Conservation (phyloP, 2,113 vertebrate genomes). For the Myocastor coypus region DNA sequence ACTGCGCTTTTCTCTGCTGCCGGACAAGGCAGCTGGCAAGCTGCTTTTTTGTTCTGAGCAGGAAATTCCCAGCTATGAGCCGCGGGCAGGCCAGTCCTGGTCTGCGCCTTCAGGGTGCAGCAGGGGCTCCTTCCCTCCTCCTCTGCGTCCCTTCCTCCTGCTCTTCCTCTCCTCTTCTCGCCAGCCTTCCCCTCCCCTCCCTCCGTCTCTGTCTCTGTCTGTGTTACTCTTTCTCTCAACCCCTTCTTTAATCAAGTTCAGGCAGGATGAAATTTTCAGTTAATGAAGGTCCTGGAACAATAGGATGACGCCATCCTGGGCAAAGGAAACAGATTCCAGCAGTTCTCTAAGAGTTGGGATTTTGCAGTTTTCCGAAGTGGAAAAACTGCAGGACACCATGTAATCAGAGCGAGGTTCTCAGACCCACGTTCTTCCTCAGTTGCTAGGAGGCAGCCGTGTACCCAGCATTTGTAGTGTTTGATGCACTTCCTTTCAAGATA, state of each 20-base stretch:
- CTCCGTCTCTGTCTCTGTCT: background rate
- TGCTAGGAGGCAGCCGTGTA: background rate
- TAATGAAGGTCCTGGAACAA: constrained; percentile 49
- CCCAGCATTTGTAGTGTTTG: background rate
- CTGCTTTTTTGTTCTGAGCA: background rate
- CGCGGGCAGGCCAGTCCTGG: background rate
- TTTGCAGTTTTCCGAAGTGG: background rate
- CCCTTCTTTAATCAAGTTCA: background rate
- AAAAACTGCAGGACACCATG: background rate
- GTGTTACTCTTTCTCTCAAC: too few relatives aligned
- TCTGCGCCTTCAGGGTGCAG: background rate
- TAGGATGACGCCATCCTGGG: background rate
- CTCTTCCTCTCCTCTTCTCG: background rate
- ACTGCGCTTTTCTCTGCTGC: constrained; percentile 26
- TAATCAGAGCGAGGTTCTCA: background rate
- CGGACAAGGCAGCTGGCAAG: constrained; percentile 2
- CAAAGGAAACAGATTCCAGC: constrained; percentile 6
- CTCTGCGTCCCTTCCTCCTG: background rate
- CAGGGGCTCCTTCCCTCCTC: background rate
- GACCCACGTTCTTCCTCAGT: constrained; percentile 8
- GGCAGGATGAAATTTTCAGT: constrained; percentile 42
- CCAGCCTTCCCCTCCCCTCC: too few relatives aligned
- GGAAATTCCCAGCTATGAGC: background rate
- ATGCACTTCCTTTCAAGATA: constrained; percentile 1
- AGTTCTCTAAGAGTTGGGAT: background rate